These are phyloP conservation scores for Drosophila truncata DNA, from an alignment of 1,140 invertebrate genomes.

Conservation along the genomic window DNA sequence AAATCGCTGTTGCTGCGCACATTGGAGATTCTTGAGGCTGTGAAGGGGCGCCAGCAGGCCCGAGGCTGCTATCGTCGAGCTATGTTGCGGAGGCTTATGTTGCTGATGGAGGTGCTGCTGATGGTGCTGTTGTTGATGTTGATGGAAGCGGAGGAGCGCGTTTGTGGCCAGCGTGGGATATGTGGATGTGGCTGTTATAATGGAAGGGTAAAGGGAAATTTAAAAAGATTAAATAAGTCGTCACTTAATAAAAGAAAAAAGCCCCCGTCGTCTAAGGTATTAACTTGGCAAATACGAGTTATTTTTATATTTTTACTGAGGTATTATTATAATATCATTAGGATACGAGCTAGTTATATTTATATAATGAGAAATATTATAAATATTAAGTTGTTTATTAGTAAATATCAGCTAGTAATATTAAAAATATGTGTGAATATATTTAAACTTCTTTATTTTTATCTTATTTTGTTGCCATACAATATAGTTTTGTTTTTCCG, in stretches of 20 bases:
- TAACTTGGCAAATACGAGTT: not conserved
- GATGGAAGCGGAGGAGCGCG: slow-evolving; percentile 73
- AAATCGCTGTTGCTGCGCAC: slow-evolving; percentile 66
- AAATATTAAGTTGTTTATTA: not conserved
- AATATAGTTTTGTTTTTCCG: not conserved
- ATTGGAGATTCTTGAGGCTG: slow-evolving; percentile 62
- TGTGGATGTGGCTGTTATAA: slow-evolving; percentile 30
- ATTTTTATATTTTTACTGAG: not conserved
- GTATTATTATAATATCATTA: too few species aligned
- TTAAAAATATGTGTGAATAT: not conserved
- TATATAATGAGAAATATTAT: not conserved
- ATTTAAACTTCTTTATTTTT: not conserved
- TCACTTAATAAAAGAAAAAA: not conserved
- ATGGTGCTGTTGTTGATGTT: slow-evolving; percentile 66
- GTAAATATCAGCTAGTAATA: not conserved
- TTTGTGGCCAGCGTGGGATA: slow-evolving; percentile 71
- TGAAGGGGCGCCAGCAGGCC: slow-evolving; percentile 61
- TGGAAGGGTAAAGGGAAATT: not conserved
- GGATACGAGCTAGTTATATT: not conserved
- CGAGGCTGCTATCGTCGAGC: slow-evolving; percentile 29
- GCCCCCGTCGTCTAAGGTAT: not conserved
- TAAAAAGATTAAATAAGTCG: not conserved
- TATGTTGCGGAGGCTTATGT: slow-evolving; percentile 57
- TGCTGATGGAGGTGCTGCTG: slow-evolving; percentile 36
- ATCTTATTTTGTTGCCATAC: slow-evolving; percentile 15